Evolutionary conservation across 1,140 invertebrate species (phyloP).

Genomic region (Lasaia peninsularis): DNA sequence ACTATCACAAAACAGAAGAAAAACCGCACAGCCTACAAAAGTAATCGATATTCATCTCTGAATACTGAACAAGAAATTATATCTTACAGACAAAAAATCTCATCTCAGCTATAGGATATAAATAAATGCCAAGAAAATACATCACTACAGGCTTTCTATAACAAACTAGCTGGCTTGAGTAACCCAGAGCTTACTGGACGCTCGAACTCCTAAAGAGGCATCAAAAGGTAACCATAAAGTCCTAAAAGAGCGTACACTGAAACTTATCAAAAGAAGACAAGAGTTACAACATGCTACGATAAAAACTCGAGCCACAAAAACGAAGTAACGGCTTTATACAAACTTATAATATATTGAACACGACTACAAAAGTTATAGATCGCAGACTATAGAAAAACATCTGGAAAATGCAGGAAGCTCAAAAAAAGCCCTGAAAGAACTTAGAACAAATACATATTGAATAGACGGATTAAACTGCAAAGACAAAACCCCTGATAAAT

Average conservation of each 20-base stretch:
- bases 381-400: slow-evolving; percentile 16
- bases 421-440: slow-evolving; percentile 26
- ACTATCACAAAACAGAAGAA: slow-evolving; percentile 13
- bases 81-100: not conserved
- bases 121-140: not conserved
- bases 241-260: slow-evolving; percentile 11
- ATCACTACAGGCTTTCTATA: slow-evolving; percentile 21
- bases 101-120: not conserved
- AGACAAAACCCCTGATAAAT: too few relatives aligned
- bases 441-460: slow-evolving; percentile 26
- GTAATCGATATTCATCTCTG: not conserved
- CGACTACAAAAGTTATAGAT: slow-evolving; percentile 23
- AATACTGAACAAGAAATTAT: slow-evolving; percentile 19
- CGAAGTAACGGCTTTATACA: slow-evolving; percentile 24
- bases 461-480: slow-evolving; percentile 16
- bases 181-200: slow-evolving; percentile 17
- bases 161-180: slow-evolving; percentile 23
- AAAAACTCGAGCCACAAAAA: slow-evolving; percentile 24
- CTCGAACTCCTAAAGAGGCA: not conserved
- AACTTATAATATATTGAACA: slow-evolving; percentile 22
- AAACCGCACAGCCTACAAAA: slow-evolving; percentile 15
- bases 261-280: slow-evolving; percentile 20
- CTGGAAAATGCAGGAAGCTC: slow-evolving; percentile 17
- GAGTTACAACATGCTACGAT: slow-evolving; percentile 18
- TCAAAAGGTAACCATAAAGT: slow-evolving; percentile 7